Evolutionary conservation across 2,113 vertebrate species (phyloP).

Genomic region (Todiramphus saurophagus): DNA sequence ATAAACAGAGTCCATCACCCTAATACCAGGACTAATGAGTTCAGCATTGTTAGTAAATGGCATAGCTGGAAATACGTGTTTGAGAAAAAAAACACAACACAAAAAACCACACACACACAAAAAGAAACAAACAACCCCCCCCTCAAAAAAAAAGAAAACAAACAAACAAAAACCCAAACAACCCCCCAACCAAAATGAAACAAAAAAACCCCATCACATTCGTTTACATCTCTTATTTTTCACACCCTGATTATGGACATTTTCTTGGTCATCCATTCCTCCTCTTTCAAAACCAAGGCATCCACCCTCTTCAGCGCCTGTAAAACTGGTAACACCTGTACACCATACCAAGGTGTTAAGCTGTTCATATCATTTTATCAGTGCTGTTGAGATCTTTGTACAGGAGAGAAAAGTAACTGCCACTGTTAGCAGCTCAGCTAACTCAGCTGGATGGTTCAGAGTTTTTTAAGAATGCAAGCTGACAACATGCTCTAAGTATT

Average conservation of each 20-base stretch:
- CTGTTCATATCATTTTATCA: constrained; percentile 41
- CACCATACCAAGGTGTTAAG: background rate
- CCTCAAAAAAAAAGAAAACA: too few species aligned
- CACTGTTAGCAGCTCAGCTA: constrained; percentile 1
- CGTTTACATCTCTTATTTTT: background rate
- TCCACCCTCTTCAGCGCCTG: background rate
- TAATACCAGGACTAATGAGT: background rate
- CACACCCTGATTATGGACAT: background rate
- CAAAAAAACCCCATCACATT: background rate
- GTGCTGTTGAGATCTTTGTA: background rate
- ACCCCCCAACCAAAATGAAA: background rate
- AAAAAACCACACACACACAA: too few species aligned
- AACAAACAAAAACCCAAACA: too few species aligned
- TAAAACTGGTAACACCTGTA: constrained; percentile 48
- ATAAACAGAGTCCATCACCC: background rate
- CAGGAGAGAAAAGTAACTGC: background rate
- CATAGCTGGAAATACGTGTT: background rate
- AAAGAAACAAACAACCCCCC: too few species aligned
- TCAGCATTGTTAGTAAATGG: background rate
- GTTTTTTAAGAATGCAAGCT: constrained; percentile 23
- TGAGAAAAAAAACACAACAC: background rate
- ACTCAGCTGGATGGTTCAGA: constrained; percentile 10
- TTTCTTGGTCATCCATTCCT: background rate
- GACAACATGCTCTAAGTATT: background rate
- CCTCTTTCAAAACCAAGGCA: background rate